These are phyloP conservation scores for Euura saliciscinereae DNA, from an alignment of 1,140 invertebrate species.

Conservation along the genomic window DNA sequence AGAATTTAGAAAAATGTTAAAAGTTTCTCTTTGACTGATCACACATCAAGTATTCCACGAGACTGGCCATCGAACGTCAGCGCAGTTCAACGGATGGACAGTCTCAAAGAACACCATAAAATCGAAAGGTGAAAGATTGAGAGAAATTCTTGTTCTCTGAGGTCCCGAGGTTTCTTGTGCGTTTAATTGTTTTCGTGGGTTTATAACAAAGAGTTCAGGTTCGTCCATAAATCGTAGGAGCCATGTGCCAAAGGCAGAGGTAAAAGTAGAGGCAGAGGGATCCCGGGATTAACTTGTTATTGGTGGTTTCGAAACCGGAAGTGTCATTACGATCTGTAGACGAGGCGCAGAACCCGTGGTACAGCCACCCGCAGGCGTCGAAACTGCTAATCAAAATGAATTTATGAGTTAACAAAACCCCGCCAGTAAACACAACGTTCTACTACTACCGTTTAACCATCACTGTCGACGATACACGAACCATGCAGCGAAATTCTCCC, in stretches of 20 bases:
- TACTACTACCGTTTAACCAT: background rate
- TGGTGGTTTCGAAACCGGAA: slow-evolving; percentile 29
- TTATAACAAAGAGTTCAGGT: background rate
- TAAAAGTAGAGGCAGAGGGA: no score
- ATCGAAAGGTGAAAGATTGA: no score
- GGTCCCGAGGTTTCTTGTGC: no score
- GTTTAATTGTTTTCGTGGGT: background rate
- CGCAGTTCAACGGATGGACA: no score
- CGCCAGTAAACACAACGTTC: background rate
- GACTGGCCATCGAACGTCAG: no score
- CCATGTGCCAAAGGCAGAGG: background rate
- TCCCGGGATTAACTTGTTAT: slow-evolving; percentile 26
- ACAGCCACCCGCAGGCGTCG: slow-evolving; percentile 18
- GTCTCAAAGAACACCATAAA: no score
- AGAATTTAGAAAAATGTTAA: no score
- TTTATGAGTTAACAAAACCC: slow-evolving; percentile 15
- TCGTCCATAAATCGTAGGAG: background rate
- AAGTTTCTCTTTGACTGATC: no score
- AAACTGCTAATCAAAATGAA: slow-evolving; percentile 26
- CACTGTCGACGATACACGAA: background rate
- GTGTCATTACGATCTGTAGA: slow-evolving; percentile 27
- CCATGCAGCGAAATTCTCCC: background rate
- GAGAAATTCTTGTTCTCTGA: no score
- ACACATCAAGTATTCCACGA: no score
- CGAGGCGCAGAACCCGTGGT: slow-evolving; percentile 25